Evolutionary conservation across 1,140 invertebrate species (phyloP), one percentile per base, ranked within the genome.

Genomic region (Cotesia vestalis): DNA sequence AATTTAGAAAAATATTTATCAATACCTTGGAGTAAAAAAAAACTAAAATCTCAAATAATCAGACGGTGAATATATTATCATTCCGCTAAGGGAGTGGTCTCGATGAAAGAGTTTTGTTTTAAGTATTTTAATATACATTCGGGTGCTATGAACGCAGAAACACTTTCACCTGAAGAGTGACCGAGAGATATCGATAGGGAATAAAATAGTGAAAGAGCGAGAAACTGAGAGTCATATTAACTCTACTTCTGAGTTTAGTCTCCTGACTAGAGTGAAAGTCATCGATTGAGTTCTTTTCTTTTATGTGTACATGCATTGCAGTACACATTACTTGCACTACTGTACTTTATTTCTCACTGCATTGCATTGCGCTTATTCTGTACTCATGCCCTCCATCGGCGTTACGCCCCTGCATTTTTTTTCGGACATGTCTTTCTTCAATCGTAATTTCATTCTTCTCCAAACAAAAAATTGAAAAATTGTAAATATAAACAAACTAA

Each of bases 161-260:
- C 73, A 77, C 75, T 77, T 77, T 77, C 75, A 69, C 75, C 71
- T 34, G 53, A 8, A 6, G 70, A 71, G 60, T 2, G 9, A 38
- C 60, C 27, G 6, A 36, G 8, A 38, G 34, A 11, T n/a, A 14
- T 57, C 8, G n/a, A 57, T 57, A 57, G n/a, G 3, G 6, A 57
- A 20, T 46, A 46, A 46, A 46, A 46, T 46, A 2, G 40, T 46
- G 38, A 59, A 27, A 59, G 14, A 59, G 57, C 17, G 17, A 59
- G 9, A 59, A 27, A 27, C 57, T 59, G 9, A 59, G 17, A 27
- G 14, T 59, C 57, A 59, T 20, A 27, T 9, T 17, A 20, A 27
- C 57, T 59, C 11, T 46, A 46, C 40, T 46, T 8, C 11, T 9
- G 40, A 46, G 40, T 6, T 46, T 6, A 46, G 40, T 46, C 40